Percentiles rank a stretch among this genome's conserved stretches.
These are phyloP conservation scores for Chromobotia macracanthus DNA, from an alignment of 2,797 vertebrate genomes.

Conservation along the genomic window DNA sequence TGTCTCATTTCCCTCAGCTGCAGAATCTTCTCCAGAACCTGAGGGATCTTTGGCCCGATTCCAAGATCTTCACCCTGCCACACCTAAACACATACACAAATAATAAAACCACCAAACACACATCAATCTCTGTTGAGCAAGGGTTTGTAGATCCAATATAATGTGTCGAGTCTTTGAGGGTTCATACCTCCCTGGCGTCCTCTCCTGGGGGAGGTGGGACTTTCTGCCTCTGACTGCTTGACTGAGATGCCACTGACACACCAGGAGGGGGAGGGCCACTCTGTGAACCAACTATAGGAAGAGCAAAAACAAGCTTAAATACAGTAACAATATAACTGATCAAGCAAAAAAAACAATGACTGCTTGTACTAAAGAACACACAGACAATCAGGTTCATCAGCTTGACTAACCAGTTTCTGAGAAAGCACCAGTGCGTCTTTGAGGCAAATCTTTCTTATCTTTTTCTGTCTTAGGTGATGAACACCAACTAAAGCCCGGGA, in stretches of 20 bases:
- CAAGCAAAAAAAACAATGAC: no score
- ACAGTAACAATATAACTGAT: background rate
- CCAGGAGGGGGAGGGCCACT: slow-evolving; percentile 80
- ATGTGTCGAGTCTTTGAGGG: no score
- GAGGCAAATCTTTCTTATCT: no score
- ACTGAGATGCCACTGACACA: slow-evolving; percentile 74
- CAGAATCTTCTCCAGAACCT: slow-evolving; percentile 92
- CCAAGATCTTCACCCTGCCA: slow-evolving; percentile 84
- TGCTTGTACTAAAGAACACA: no score
- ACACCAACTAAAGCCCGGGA: no score
- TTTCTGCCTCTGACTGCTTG: slow-evolving; percentile 72
- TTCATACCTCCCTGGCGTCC: slow-evolving; percentile 83
- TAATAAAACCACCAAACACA: background rate
- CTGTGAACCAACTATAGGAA: slow-evolving; percentile 66
- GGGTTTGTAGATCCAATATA: background rate
- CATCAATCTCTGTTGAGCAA: background rate
- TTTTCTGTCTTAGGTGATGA: no score
- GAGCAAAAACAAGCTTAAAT: background rate
- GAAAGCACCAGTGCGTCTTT: no score
- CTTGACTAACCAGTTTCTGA: no score
- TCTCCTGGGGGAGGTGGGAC: slow-evolving; percentile 88
- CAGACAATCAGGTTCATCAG: no score
- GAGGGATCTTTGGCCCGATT: slow-evolving; percentile 90
- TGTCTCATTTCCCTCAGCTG: slow-evolving; percentile 93
- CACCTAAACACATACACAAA: slow-evolving; percentile 48